These are phyloP conservation scores for Nanorana parkeri DNA, from an alignment of 2,113 vertebrate species.

Conservation along the genomic window DNA sequence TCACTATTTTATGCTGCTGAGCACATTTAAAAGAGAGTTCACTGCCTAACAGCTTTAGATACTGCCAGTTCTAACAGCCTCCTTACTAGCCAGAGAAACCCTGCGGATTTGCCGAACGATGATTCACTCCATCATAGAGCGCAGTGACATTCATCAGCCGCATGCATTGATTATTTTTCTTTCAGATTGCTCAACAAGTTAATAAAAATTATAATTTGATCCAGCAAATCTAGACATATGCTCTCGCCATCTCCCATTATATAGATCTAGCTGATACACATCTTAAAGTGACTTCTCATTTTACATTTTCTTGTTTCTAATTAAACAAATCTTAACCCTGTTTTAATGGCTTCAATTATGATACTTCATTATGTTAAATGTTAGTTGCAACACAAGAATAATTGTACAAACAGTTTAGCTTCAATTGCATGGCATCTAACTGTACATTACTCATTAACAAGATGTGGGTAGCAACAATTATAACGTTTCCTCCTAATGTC, in stretches of 20 bases:
- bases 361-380: constrained; percentile 84
- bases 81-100: constrained; percentile 7
- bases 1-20: neutral
- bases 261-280: constrained; percentile 10
- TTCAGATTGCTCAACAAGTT: constrained; percentile 43
- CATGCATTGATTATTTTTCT: constrained; percentile 30
- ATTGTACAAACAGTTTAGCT: constrained; percentile 87
- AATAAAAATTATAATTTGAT: constrained; percentile 48
- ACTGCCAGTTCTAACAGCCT: neutral
- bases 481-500: constrained; percentile 83
- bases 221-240: constrained; percentile 46
- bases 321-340: constrained; percentile 86
- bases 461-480: constrained; percentile 85
- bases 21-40: neutral
- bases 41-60: neutral
- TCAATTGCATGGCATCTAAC: constrained; percentile 81
- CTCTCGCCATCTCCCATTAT: constrained; percentile 1
- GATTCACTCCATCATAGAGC: constrained; percentile 13
- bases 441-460: constrained; percentile 90
- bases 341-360: constrained; percentile 84
- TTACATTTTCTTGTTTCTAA: constrained; percentile 86
- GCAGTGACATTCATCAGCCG: constrained; percentile 38
- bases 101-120: neutral
- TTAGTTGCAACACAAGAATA: constrained; percentile 83
- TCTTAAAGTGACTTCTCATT: constrained; percentile 69